phyloP scores from a whole-genome alignment of 1,140 invertebrate species.

The Trissolcus basalis region DNA sequence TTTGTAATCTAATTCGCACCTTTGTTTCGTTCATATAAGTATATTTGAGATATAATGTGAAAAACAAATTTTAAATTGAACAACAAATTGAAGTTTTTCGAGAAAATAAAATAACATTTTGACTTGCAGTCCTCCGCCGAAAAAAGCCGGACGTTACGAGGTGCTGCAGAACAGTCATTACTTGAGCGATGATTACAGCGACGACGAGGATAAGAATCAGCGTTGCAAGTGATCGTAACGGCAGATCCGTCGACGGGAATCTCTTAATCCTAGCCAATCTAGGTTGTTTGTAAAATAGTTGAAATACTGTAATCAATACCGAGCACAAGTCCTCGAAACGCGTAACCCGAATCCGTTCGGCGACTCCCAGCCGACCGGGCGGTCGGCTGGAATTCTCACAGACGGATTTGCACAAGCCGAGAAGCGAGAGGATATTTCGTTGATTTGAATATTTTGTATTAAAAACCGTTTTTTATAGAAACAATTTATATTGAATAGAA shows the following conservation, averaged over 20 bases:
- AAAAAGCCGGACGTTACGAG: slow-evolving; percentile 75
- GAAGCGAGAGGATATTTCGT: slow-evolving; percentile 40
- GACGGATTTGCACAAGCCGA: slow-evolving; percentile 16
- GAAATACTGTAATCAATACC: slow-evolving; percentile 36
- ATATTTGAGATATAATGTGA: background rate
- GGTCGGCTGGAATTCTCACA: background rate
- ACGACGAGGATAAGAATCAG: slow-evolving; percentile 73
- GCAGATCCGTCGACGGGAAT: slow-evolving; percentile 14
- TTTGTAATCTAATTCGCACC: too few relatives aligned
- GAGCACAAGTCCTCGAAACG: slow-evolving; percentile 45
- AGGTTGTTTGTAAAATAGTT: slow-evolving; percentile 53
- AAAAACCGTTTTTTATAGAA: slow-evolving; percentile 37
- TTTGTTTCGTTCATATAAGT: too few relatives aligned
- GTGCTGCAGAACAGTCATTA: slow-evolving; percentile 68
- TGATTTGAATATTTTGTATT: slow-evolving; percentile 53
- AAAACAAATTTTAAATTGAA: too few relatives aligned
- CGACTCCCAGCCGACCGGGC: background rate
- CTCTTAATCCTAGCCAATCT: slow-evolving; percentile 42
- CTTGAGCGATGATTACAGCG: slow-evolving; percentile 74
- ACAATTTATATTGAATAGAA: slow-evolving; percentile 37
- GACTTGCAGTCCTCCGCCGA: slow-evolving; percentile 75
- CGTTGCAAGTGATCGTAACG: slow-evolving; percentile 64
- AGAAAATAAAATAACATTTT: slow-evolving; percentile 13
- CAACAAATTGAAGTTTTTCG: too few relatives aligned
- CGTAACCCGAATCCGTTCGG: slow-evolving; percentile 9